Evolutionary conservation across 2,113 vertebrate species (phyloP), one percentile per base, ranked within the genome.

Genomic region (Tor tambroides): DNA sequence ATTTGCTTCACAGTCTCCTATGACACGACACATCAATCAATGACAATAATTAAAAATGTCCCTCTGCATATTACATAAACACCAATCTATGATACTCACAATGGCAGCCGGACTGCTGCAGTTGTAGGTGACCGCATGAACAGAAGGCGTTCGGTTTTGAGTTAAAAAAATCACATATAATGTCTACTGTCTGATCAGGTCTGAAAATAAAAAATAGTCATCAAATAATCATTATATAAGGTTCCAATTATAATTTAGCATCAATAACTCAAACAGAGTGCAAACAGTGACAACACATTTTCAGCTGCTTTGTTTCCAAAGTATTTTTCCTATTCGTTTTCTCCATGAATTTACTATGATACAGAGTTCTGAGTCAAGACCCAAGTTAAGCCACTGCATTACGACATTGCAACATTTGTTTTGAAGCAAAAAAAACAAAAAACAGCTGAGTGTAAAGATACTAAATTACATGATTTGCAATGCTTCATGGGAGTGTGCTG

Each of bases 171-270:
- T 94, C 92, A 49, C 91, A 91, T 67, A 97, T 5, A 61, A 93
- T 87, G 83, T 95, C 95, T 21, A 88, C 78, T 35, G 94, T 83
- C 87, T 96, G 96, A 82, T 97, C 94, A 83, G 96, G 96, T 87
- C 96, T 97, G 90, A 43, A 89, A 32, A 89, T 6, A 80, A 15
- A 78, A 14, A 30, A 74, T 1, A 54, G 2, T 32, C 19, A 79
- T 35, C 21, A 21, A 46, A 65, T n/a, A 23, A 59, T 14, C 14
- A 26, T 72, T 54, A 56, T 54, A 56, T 63, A 19, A 81, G 35
- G 49, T 43, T 51, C 12, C 26, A 49, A 6, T 21, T 6, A 10
- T 23, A 59, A 59, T 23, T 65, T 65, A 3, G n/a, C 59, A 26
- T n/a, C 8, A 63, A n/a, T 26, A 4, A 56, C 6, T 54, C 4